Conservation (phyloP, 2,888 invertebrate genomes). For the Daptonema setosum region DNA sequence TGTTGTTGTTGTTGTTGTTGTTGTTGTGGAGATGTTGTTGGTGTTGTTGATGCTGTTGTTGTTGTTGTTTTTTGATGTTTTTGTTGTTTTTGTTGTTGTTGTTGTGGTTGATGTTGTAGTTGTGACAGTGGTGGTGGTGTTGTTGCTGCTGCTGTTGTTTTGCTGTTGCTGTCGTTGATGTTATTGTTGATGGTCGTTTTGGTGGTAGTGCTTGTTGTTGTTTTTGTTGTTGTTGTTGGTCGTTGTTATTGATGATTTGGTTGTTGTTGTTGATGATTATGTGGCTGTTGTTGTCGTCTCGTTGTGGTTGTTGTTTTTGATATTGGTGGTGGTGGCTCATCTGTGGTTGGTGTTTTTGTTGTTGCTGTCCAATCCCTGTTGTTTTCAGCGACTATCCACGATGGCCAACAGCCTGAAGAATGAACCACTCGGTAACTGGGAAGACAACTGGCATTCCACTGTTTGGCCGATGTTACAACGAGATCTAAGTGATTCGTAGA, state of each 20-base stretch:
- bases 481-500: no score
- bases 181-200: not conserved
- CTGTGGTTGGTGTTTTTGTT: not conserved
- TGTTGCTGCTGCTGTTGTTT: not conserved
- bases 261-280: not conserved
- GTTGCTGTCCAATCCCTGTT: not conserved
- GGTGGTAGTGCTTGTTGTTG: not conserved
- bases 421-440: conserved; percentile 3
- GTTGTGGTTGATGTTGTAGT: not conserved
- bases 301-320: not conserved
- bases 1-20: not conserved
- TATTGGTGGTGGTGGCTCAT: no score
- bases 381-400: not conserved
- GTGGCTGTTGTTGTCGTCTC: no score
- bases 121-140: not conserved
- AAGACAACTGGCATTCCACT: conserved; percentile 6
- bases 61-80: no score
- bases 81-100: not conserved
- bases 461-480: conserved; percentile 5
- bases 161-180: not conserved
- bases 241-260: no score
- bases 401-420: not conserved
- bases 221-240: not conserved
- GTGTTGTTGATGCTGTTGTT: not conserved
- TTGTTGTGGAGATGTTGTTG: not conserved